Evolutionary conservation across 2,888 invertebrate genomes (phyloP).

Genomic region (Phortica okadai): DNA sequence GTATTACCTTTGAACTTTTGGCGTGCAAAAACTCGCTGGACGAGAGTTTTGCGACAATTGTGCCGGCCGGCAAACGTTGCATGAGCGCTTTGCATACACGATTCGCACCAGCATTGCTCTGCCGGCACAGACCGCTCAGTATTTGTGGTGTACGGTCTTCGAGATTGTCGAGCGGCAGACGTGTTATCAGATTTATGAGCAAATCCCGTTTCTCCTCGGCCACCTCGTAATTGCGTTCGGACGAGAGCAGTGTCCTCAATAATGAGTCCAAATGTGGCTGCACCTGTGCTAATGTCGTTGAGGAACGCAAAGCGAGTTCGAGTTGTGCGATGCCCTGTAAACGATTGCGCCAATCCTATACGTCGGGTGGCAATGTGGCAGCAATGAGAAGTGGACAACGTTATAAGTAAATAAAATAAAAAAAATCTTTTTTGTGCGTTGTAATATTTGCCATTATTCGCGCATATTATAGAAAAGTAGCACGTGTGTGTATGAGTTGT

Average conservation of each 20-base stretch:
- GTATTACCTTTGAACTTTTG: slow-evolving; percentile 75
- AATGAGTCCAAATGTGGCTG: slow-evolving; percentile 81
- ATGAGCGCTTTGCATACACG: slow-evolving; percentile 76
- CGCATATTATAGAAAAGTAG: slow-evolving; percentile 14
- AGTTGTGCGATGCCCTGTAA: slow-evolving; percentile 71
- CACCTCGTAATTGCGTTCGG: slow-evolving; percentile 79
- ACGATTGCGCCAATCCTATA: slow-evolving; percentile 75
- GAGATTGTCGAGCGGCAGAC: slow-evolving; percentile 75
- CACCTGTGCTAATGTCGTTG: slow-evolving; percentile 78
- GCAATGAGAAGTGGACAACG: not conserved
- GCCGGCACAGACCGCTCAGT: slow-evolving; percentile 75
- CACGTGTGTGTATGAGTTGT: not conserved
- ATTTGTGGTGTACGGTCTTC: slow-evolving; percentile 75
- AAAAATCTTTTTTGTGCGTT: slow-evolving; percentile 42
- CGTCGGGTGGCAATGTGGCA: slow-evolving; percentile 22
- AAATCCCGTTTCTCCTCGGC: slow-evolving; percentile 74
- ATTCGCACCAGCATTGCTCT: slow-evolving; percentile 75
- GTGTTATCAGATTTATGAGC: slow-evolving; percentile 74
- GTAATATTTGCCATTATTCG: slow-evolving; percentile 26
- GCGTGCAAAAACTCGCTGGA: slow-evolving; percentile 76
- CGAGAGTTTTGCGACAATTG: slow-evolving; percentile 75
- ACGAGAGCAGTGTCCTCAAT: slow-evolving; percentile 81
- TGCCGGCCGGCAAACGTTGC: slow-evolving; percentile 76
- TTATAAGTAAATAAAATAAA: not conserved
- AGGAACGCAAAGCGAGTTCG: slow-evolving; percentile 77